These are phyloP conservation scores for Oophaga sylvatica DNA, from an alignment of 2,797 vertebrate genomes.

Conservation along the genomic window DNA sequence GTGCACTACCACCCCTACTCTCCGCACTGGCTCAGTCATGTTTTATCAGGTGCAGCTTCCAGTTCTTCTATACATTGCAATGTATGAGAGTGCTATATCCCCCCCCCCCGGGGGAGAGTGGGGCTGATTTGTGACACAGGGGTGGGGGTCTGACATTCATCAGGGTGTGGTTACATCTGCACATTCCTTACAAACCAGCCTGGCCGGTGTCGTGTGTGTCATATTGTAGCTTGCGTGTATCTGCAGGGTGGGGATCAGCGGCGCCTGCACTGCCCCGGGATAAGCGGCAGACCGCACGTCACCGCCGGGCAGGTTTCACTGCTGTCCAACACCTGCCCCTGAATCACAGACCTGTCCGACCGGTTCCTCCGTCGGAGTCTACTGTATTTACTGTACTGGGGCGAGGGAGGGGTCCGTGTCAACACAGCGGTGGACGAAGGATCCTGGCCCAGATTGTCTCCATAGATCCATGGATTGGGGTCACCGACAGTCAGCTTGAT, in stretches of 20 bases:
- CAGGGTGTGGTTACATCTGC: neutral
- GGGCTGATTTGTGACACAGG: neutral
- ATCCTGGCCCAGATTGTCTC: no score
- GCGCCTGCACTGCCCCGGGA: no score
- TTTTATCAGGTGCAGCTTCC: neutral
- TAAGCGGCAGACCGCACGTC: no score
- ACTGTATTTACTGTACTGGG: constrained; percentile 2
- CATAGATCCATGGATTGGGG: no score
- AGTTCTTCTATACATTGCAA: neutral
- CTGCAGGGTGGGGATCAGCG: neutral
- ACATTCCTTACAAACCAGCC: constrained; percentile 27
- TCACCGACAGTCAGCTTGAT: no score
- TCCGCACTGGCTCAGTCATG: neutral
- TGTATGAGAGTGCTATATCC: neutral
- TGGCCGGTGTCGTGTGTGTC: neutral
- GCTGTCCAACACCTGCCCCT: neutral
- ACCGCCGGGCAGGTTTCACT: neutral
- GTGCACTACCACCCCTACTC: neutral
- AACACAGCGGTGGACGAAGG: neutral
- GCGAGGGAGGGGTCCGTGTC: neutral
- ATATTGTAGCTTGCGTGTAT: neutral
- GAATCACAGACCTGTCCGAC: neutral
- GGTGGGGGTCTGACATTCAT: neutral
- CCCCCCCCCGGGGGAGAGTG: neutral
- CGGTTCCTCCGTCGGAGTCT: constrained; percentile 1